phyloP scores from a whole-genome alignment of 2,113 vertebrate species.

The Pao palembangensis region DNA sequence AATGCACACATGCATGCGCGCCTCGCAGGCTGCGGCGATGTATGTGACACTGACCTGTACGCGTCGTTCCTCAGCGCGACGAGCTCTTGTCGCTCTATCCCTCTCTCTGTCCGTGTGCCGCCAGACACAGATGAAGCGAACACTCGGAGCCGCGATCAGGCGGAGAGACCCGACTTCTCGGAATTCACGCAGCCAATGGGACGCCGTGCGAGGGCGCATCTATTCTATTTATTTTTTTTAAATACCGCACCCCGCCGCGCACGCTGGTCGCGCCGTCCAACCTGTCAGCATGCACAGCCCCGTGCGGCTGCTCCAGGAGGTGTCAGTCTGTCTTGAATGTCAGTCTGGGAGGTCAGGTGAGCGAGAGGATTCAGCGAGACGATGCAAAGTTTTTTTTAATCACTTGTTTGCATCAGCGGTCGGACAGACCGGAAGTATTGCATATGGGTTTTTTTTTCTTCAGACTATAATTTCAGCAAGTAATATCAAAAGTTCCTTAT shows the following conservation, averaged over 20 bases:
- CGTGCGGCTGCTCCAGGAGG: too few relatives aligned
- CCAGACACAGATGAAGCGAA: conserved; percentile 56
- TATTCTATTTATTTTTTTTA: conserved; percentile 42
- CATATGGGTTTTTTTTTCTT: too few relatives aligned
- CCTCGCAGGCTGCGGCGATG: not conserved
- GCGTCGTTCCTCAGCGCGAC: conserved; percentile 71
- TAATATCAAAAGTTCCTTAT: too few relatives aligned
- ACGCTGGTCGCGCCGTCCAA: conserved; percentile 67
- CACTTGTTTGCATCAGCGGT: too few relatives aligned
- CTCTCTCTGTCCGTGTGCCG: conserved; percentile 4
- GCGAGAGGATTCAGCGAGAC: too few relatives aligned
- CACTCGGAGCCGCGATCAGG: conserved; percentile 58
- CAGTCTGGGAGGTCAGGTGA: too few relatives aligned
- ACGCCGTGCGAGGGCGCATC: conserved; percentile 59
- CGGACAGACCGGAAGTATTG: too few relatives aligned
- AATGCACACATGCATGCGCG: not conserved
- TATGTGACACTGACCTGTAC: conserved; percentile 66
- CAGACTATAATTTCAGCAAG: too few relatives aligned
- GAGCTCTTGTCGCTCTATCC: conserved; percentile 19
- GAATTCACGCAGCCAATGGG: conserved; percentile 78
- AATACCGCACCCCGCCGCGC: not conserved
- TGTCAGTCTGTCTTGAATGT: too few relatives aligned
- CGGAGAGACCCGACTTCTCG: conserved; percentile 59
- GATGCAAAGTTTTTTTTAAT: too few relatives aligned
- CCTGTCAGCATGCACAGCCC: conserved; percentile 56